phyloP scores from a whole-genome alignment of 2,113 vertebrate genomes.

The Acrocephalus arundinaceus region DNA sequence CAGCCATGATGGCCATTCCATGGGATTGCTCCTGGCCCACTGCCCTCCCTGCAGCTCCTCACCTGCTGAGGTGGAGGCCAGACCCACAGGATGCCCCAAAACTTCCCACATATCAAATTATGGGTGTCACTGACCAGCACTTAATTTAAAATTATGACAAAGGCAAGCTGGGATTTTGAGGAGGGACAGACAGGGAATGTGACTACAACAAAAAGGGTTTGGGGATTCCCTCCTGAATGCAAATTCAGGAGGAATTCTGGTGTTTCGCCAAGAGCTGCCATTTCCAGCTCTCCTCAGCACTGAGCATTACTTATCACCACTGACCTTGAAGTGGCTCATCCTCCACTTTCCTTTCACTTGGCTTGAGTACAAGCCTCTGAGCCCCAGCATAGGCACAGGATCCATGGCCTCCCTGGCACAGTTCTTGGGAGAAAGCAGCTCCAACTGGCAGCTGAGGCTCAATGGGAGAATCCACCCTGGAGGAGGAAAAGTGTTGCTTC shows the following conservation, averaged over 20 bases:
- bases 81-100: not conserved
- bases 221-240: not conserved
- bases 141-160: not conserved
- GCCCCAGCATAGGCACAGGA: not conserved
- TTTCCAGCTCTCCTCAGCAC: not conserved
- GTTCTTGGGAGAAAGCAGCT: not conserved
- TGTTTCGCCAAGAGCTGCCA: not conserved
- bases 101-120: not conserved
- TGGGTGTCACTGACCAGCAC: not conserved
- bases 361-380: not conserved
- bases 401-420: fast-evolving
- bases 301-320: not conserved
- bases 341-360: not conserved
- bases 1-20: fast-evolving
- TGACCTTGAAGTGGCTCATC: not conserved
- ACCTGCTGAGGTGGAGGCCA: not conserved
- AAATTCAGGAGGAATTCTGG: not conserved
- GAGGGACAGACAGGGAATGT: not conserved
- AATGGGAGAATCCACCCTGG: fast-evolving
- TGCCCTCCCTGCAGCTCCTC: not conserved
- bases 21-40: not conserved
- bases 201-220: not conserved
- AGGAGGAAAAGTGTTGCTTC: fast-evolving
- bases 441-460: not conserved
- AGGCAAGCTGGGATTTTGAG: not conserved